Conservation (phyloP, 2,113 vertebrate genomes). For the Grammomys dolichurus region DNA sequence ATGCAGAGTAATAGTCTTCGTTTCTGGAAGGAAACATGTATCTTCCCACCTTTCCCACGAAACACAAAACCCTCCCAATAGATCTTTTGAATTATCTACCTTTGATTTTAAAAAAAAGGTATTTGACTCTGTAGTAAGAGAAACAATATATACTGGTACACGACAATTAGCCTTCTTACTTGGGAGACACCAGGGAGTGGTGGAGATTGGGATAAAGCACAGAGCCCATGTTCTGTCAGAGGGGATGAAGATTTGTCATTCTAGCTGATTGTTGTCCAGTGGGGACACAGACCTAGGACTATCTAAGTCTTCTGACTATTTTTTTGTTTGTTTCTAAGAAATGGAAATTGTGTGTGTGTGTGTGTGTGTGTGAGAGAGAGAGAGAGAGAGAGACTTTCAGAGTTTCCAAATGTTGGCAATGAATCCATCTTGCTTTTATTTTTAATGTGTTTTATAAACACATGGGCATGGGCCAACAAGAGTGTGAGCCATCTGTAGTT, state of each 20-base stretch:
- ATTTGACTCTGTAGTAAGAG: background rate
- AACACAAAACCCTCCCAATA: background rate
- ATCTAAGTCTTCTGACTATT: background rate
- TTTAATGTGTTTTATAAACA: background rate
- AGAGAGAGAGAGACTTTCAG: background rate
- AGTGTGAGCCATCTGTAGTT: background rate
- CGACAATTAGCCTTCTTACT: background rate
- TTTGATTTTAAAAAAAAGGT: background rate
- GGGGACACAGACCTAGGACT: background rate
- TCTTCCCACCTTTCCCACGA: background rate
- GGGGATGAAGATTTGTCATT: background rate
- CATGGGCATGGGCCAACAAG: background rate
- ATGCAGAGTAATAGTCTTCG: background rate
- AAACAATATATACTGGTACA: background rate
- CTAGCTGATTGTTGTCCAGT: background rate
- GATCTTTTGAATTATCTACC: background rate
- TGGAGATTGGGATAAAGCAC: background rate
- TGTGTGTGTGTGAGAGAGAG: no score
- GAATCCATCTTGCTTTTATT: background rate
- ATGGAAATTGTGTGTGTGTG: background rate
- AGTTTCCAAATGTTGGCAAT: slow-evolving; percentile 45
- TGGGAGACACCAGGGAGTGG: background rate
- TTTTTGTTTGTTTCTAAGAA: slow-evolving; percentile 26
- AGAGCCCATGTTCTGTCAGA: background rate
- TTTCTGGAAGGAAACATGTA: background rate